Evolutionary conservation across 1,140 invertebrate species (phyloP), one percentile per base, ranked within the genome.

Genomic region (Anthonomus grandis): DNA sequence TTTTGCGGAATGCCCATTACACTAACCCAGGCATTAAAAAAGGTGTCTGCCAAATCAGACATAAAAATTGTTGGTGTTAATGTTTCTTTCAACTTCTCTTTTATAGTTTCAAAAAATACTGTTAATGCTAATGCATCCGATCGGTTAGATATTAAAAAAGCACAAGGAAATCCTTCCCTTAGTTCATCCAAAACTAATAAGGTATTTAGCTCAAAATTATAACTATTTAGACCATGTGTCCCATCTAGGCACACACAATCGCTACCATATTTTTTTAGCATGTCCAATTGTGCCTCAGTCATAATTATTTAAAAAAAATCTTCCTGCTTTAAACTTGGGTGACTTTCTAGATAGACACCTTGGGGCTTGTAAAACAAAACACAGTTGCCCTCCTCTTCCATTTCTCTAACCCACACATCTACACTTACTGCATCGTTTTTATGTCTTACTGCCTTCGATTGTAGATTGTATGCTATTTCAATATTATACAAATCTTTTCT

Each of bases 401-500:
- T 18, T 21, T 52, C 24, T 4, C n/a, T n/a, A n/a, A 52, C 49
- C 49, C 49, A 52, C 2, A 19, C 36, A 2, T 52, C 49, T 41
- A 52, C 49, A 52, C 49, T 52, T 2, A 52, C 19, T 1, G 49
- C 34, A 25, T 52, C 49, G 18, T 52, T 42, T 17, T 2, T 4
- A 19, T 52, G 36, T 52, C 36, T 17, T 8, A 4, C 4, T 3
- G 15, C 3, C 4, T 3, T 19, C 24, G 9, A 4, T 9, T 52
- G 39, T 2, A 52, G 18, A 5, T 52, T 42, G 2, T 23, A 52
- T 22, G 18, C 22, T 3, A 2, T 19, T 21, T 53, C 39, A 9
- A 53, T 53, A 45, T 53, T 53, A 25, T 53, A 21, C 12, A 53
- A 31, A 45, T 53, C 38, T 25, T 53, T 53, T 53, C 27, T 53